Percentiles rank a stretch among this genome's conserved stretches.
phyloP scores from a whole-genome alignment of 1,140 invertebrate species.

The Cyclargus thomasi region DNA sequence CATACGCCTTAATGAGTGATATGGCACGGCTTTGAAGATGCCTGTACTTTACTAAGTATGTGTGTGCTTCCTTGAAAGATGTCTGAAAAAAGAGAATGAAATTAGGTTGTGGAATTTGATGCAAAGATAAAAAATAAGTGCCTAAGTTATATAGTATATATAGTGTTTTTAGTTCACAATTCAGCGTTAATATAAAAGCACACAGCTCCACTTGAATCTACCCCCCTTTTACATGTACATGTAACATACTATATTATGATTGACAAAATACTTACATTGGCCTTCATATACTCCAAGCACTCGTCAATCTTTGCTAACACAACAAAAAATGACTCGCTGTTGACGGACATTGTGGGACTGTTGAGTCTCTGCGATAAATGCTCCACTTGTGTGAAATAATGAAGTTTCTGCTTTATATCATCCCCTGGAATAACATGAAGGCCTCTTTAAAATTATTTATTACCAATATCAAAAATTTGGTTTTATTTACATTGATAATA shows the following conservation, averaged over 20 bases:
- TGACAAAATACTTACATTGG: slow-evolving; percentile 80
- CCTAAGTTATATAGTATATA: too few relatives aligned
- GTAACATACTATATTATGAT: background rate
- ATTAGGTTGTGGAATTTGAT: too few relatives aligned
- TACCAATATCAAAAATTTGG: slow-evolving; percentile 82
- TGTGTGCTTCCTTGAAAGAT: slow-evolving; percentile 78
- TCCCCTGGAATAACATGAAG: slow-evolving; percentile 63
- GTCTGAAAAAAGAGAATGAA: slow-evolving; percentile 45
- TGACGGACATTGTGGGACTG: slow-evolving; percentile 86
- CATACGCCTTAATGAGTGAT: slow-evolving; percentile 85
- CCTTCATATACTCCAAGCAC: slow-evolving; percentile 89
- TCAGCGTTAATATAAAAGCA: too few relatives aligned
- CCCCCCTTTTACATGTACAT: too few relatives aligned
- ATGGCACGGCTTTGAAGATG: slow-evolving; percentile 88
- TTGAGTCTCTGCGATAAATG: slow-evolving; percentile 86
- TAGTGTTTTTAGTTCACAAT: too few relatives aligned
- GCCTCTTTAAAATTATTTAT: slow-evolving; percentile 11
- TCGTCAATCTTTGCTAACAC: slow-evolving; percentile 90
- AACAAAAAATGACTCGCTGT: slow-evolving; percentile 87
- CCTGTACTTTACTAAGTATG: slow-evolving; percentile 84
- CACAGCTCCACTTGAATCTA: too few relatives aligned
- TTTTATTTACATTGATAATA: too few relatives aligned
- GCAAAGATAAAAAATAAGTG: too few relatives aligned
- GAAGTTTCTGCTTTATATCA: slow-evolving; percentile 86
- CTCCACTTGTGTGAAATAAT: slow-evolving; percentile 91